These are phyloP conservation scores for Hydractinia echinata DNA, from an alignment of 30 jellyfish, hydroid and myxozoan species.

Conservation along the genomic window DNA sequence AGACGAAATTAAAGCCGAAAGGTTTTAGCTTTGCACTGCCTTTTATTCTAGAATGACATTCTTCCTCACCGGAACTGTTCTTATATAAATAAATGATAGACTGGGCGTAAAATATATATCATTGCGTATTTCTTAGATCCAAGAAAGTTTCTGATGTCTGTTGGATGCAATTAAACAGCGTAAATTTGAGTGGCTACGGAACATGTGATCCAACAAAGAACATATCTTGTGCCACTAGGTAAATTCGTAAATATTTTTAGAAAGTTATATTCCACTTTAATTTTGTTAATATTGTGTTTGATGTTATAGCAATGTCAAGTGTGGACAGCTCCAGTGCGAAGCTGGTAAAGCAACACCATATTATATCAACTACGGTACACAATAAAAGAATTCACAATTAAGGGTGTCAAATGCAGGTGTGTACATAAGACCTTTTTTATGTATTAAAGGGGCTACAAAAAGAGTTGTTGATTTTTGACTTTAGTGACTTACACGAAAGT, in stretches of 20 bases:
- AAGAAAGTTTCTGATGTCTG: slow-evolving; percentile 44
- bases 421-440: not conserved
- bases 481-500: too few relatives aligned
- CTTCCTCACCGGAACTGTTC: too few relatives aligned
- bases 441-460: not conserved
- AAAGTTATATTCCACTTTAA: not conserved
- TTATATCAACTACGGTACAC: slow-evolving; percentile 61
- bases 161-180: slow-evolving; percentile 58
- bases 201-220: slow-evolving; percentile 61
- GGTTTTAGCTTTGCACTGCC: too few relatives aligned
- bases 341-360: slow-evolving; percentile 41
- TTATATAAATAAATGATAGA: too few relatives aligned
- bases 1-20: too few relatives aligned
- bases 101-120: too few relatives aligned
- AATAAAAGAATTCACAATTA: slow-evolving; percentile 21
- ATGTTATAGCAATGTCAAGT: slow-evolving; percentile 46
- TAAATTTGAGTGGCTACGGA: slow-evolving; percentile 70
- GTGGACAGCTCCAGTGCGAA: slow-evolving; percentile 92
- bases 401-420: slow-evolving; percentile 55
- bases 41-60: too few relatives aligned
- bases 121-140: slow-evolving; percentile 36
- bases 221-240: slow-evolving; percentile 60
- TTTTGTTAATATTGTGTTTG: not conserved
- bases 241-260: not conserved
- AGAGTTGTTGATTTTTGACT: too few relatives aligned